phyloP scores from a whole-genome alignment of 2,797 vertebrate genomes.

The Enteromius mattozi region DNA sequence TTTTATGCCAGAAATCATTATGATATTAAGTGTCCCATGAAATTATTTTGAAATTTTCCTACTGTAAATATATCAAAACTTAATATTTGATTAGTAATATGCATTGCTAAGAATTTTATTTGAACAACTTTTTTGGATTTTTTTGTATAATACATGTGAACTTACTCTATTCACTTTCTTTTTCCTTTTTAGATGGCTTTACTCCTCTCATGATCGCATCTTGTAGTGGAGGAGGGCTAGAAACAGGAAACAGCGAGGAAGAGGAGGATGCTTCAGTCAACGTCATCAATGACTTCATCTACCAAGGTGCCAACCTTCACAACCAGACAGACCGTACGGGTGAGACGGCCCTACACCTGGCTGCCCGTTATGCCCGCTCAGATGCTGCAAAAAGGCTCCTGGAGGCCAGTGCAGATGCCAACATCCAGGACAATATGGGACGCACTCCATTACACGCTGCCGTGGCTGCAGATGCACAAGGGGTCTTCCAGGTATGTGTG shows the following conservation, averaged over 20 bases:
- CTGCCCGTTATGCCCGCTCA: slow-evolving; percentile 92
- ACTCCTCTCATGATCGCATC: slow-evolving; percentile 98
- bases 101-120: too few species aligned
- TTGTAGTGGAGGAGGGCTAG: slow-evolving; percentile 94
- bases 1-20: not conserved
- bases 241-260: slow-evolving; percentile 94
- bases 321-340: slow-evolving; percentile 97
- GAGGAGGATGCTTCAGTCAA: slow-evolving; percentile 92
- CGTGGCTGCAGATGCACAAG: slow-evolving; percentile 93
- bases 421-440: slow-evolving; percentile 98
- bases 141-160: not conserved
- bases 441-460: slow-evolving; percentile 92
- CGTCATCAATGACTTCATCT: slow-evolving; percentile 96
- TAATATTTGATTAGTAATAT: not conserved
- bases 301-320: slow-evolving; percentile 94
- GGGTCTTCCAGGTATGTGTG: slow-evolving; percentile 90
- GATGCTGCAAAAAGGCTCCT: slow-evolving; percentile 95
- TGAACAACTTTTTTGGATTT: not conserved
- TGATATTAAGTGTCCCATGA: not conserved
- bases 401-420: slow-evolving; percentile 94
- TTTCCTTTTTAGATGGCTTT: slow-evolving; percentile 85
- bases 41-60: not conserved
- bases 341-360: slow-evolving; percentile 93
- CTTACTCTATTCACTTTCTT: not conserved
- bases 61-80: not conserved